These are phyloP conservation scores for Samia ricini DNA, from an alignment of 1,140 invertebrate genomes.

Conservation along the genomic window DNA sequence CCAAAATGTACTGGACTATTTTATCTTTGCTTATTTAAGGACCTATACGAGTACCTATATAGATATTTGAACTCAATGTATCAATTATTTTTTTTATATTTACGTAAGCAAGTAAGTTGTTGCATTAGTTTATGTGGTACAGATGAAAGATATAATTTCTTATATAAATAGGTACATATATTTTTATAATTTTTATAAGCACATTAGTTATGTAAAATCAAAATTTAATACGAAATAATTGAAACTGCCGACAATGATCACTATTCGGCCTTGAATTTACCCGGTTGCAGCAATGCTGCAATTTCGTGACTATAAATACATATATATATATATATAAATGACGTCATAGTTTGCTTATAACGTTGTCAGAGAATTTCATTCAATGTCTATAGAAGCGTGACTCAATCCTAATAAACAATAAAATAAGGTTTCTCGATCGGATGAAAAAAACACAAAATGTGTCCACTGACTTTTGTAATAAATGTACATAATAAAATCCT, in stretches of 20 bases:
- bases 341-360: constrained; percentile 23
- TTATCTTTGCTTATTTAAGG: too few relatives aligned
- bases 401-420: constrained; percentile 6
- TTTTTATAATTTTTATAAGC: not conserved
- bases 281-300: not conserved
- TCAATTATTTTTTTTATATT: too few relatives aligned
- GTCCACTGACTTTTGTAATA: not conserved
- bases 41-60: too few relatives aligned
- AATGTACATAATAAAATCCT: not conserved
- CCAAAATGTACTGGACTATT: too few relatives aligned
- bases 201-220: not conserved
- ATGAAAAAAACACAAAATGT: not conserved
- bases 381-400: constrained; percentile 15
- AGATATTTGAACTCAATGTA: too few relatives aligned
- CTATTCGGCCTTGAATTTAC: not conserved
- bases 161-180: too few relatives aligned
- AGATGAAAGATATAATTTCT: too few relatives aligned
- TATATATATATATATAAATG: too few relatives aligned
- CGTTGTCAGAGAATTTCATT: constrained; percentile 26
- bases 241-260: not conserved
- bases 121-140: too few relatives aligned
- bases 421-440: not conserved
- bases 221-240: not conserved
- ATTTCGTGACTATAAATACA: not conserved
- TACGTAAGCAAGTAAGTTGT: too few relatives aligned